Evolutionary conservation across 2,888 invertebrate species (phyloP), one percentile per base, ranked within the genome.

Genomic region (Idaea biselata): DNA sequence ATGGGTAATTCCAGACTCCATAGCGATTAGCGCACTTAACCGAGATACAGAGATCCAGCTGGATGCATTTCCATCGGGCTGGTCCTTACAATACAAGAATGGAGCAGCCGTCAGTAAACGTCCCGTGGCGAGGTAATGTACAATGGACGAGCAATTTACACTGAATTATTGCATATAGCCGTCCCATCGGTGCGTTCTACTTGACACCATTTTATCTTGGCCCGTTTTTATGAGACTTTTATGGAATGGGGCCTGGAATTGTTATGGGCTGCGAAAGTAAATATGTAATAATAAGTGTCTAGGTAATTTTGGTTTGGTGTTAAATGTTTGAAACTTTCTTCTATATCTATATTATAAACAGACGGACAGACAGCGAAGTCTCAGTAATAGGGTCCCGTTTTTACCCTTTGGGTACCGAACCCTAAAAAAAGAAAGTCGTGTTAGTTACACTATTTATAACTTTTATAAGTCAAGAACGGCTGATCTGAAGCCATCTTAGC

Each of bases 81-180:
- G 67, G 68, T 58, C 62, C 64, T 56, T 65, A 66, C 69, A 70
- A 69, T 66, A 68, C 67, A 68, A 67, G 66, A 67, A 68, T 68
- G 69, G 72, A 73, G 75, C 68, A 69, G 65, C 67, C 71, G 73
- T 74, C 76, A 73, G 63, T 73, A 67, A 65, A 68, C 73, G 80
- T 79, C 75, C 74, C 72, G 63, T 66, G 68, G 75, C 72, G 63
- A 66, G 68, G 75, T 79, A 81, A 81, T 79, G 80, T 77, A 76
- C 75, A 72, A 73, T 73, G 60, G 72, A 71, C 73, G 75, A 77
- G 77, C 80, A 81, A 80, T 83, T 81, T 80, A 75, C 76, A 67
- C 79, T 82, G 82, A 84, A 79, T 83, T 83, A 83, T 82, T 80
- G 81, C 81, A 76, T 76, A 78, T 73, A 75, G 69, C 76, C 73